phyloP scores from a whole-genome alignment of 2,888 invertebrate species.

The Neoaliturus tenellus region DNA sequence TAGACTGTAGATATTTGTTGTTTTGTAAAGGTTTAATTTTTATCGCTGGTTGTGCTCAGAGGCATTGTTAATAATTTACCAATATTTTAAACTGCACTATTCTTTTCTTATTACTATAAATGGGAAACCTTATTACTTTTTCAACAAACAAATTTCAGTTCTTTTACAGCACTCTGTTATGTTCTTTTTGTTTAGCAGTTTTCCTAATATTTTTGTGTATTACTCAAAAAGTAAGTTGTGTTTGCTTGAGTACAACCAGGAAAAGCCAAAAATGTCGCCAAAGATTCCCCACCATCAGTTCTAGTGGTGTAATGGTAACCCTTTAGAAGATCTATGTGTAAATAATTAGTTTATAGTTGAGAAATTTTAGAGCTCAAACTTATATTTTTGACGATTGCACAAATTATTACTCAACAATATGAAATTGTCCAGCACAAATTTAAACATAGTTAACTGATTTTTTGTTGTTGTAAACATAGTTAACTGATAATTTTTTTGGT shows the following conservation, averaged over 20 bases:
- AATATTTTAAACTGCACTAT: no score
- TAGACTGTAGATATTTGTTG: constrained; percentile 22
- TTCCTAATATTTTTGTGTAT: no score
- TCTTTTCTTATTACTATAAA: no score
- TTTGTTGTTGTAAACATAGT: not conserved
- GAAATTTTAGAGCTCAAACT: constrained; percentile 42
- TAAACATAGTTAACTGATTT: not conserved
- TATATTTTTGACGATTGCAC: constrained; percentile 24
- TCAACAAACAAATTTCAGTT: no score
- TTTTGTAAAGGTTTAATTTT: not conserved
- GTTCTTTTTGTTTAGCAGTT: no score
- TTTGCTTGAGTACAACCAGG: constrained; percentile 17
- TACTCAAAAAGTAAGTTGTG: not conserved
- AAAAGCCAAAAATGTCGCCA: not conserved
- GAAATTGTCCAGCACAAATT: constrained; percentile 33
- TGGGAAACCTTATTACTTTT: no score
- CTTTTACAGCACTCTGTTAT: no score
- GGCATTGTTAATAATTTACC: no score
- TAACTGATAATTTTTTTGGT: not conserved
- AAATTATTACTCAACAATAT: not conserved
- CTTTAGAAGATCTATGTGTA: constrained; percentile 28
- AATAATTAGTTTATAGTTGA: constrained; percentile 14
- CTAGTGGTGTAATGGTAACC: constrained; percentile 2
- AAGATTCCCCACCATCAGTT: constrained; percentile 6
- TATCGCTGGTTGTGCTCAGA: not conserved